Base-by-base conservation (phyloP, 2,797 vertebrate species). In the Tadarida brasiliensis region DNA sequence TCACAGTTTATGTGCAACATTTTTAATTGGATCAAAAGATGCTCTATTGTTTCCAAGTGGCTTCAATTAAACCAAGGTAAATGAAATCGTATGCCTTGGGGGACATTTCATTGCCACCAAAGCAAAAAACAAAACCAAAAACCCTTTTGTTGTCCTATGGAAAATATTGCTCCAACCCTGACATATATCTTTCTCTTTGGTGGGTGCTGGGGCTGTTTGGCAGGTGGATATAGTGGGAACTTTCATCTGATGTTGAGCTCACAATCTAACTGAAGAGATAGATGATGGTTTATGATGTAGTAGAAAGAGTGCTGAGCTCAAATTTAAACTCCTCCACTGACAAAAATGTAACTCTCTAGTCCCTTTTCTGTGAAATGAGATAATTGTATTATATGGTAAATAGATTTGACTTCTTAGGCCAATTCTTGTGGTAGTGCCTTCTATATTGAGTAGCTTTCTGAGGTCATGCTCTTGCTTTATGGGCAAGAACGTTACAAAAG, bases 11-110 rank as follows among this genome's bases (percentile, higher is more conserved):
- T 89, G 70, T 92, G 81, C 88, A 94, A 73, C 35, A 51, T 95
- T 96, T 96, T 96, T 91, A 96, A 96, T 71, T 90, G 59, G 77
- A 96, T 96, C 65, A 95, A 93, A 97, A 94, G 93, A 94, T 93
- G 44, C 28, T 67, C 91, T 94, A 83, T 97, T 96, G 54, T 97
- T 96, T 97, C 96, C 83, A 95, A 87, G 76, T 96, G 63, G 90
- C 74, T 61, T 97, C 59, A 90, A 80, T 94, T 96, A 97, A 95
- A 81, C 39, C 54, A 73, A 97, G 90, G 94, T 91, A 93, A 92
- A 85, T 93, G 77, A 91, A 87, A 86, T 51, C 16, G 35, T 44
- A 81, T 89, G 81, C 91, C 73, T 95, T 65, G 57, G 84, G 87
- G 95, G 51, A 28, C 16, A 94, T 81, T 91, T 95, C 70, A 70